Conservation (phyloP, 2,888 invertebrate species). For the Drosophila longiperda region DNA sequence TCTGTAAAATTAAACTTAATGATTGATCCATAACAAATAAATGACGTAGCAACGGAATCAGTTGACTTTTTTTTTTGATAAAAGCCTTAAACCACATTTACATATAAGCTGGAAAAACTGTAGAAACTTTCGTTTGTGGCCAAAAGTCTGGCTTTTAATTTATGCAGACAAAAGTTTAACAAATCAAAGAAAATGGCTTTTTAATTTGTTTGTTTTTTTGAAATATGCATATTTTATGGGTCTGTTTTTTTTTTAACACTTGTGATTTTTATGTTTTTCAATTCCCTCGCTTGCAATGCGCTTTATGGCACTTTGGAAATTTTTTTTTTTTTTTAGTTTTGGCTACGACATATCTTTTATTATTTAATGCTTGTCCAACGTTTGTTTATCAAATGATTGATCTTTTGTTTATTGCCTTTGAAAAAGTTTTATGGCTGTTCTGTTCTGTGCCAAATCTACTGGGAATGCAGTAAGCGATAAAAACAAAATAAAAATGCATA, state of each 20-base stretch:
- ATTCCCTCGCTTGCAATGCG: slow-evolving; percentile 20
- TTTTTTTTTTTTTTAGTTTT: slow-evolving; percentile 10
- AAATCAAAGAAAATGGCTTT: slow-evolving; percentile 34
- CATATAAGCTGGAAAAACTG: slow-evolving; percentile 1
- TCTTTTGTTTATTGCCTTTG: slow-evolving; percentile 56
- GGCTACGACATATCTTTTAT: slow-evolving; percentile 25
- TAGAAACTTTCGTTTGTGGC: not conserved
- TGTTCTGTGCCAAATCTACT: slow-evolving; percentile 28
- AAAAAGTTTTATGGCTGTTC: slow-evolving; percentile 40
- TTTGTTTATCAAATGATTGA: slow-evolving; percentile 73
- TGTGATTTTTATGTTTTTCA: slow-evolving; percentile 23
- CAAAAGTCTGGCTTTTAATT: slow-evolving; percentile 20
- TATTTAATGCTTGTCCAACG: slow-evolving; percentile 39
- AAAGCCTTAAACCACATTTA: slow-evolving; percentile 13
- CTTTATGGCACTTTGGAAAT: slow-evolving; percentile 43
- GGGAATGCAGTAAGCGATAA: slow-evolving; percentile 32
- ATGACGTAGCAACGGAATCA: slow-evolving; percentile 38
- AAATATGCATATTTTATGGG: slow-evolving; percentile 53
- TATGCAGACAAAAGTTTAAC: slow-evolving; percentile 32
- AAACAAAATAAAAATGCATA: slow-evolving; percentile 14
- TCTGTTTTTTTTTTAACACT: slow-evolving; percentile 14
- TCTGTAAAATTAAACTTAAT: slow-evolving; percentile 14
- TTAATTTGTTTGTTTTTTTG: slow-evolving; percentile 41
- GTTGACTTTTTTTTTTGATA: not conserved
- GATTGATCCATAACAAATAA: slow-evolving; percentile 8